Evolutionary conservation across 2,113 vertebrate genomes (phyloP).

Genomic region (Pteruthius melanotis): DNA sequence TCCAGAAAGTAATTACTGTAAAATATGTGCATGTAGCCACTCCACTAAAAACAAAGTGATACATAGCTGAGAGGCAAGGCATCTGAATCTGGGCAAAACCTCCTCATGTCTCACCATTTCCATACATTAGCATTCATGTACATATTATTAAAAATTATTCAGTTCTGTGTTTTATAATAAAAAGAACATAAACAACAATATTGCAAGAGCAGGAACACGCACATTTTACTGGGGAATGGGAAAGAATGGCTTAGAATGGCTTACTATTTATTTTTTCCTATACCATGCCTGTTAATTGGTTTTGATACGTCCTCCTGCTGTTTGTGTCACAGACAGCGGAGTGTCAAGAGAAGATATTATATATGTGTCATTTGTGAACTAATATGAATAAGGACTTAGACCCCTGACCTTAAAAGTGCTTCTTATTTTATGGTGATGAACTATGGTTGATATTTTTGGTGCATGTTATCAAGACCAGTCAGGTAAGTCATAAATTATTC

Average conservation of each 20-base stretch:
- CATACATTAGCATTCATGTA: constrained; percentile 65
- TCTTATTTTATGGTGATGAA: constrained; percentile 76
- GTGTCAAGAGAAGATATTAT: constrained; percentile 9
- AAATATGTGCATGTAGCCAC: constrained; percentile 67
- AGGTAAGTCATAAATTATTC: constrained; percentile 74
- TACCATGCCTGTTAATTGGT: constrained; percentile 33
- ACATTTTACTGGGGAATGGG: background rate
- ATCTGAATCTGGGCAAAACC: constrained; percentile 42
- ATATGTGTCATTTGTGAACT: constrained; percentile 55
- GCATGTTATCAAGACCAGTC: constrained; percentile 70
- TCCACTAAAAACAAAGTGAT: constrained; percentile 62
- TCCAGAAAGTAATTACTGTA: constrained; percentile 75
- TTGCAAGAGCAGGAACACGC: background rate
- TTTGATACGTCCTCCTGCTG: background rate
- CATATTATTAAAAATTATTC: constrained; percentile 63
- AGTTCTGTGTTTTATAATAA: constrained; percentile 16
- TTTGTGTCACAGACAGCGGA: background rate
- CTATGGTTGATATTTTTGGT: constrained; percentile 65
- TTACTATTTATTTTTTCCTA: background rate
- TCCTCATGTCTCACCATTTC: constrained; percentile 34
- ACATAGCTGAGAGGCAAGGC: constrained; percentile 43
- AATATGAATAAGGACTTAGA: constrained; percentile 57
- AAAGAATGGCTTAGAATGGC: background rate
- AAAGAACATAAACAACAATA: constrained; percentile 28
- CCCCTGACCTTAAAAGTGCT: constrained; percentile 57